phyloP scores from a whole-genome alignment of 2,888 invertebrate genomes.

The Aphodius sticticus region DNA sequence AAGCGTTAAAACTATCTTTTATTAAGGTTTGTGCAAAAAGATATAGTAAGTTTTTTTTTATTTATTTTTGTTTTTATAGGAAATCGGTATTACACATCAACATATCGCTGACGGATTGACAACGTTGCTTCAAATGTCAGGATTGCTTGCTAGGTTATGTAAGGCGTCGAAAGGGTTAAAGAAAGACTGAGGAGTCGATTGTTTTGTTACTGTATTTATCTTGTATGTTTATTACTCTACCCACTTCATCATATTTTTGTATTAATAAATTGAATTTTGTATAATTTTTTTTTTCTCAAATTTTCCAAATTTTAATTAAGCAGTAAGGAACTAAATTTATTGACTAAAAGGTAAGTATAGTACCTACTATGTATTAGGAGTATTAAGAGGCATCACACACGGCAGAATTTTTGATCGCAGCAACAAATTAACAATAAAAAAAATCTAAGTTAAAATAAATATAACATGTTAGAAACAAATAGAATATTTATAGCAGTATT shows the following conservation, averaged over 20 bases:
- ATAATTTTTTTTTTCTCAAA: not conserved
- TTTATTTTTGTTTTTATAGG: constrained; percentile 62
- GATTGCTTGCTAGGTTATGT: constrained; percentile 86
- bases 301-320: too few relatives aligned
- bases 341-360: too few relatives aligned
- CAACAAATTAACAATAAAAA: too few relatives aligned
- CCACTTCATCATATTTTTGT: not conserved
- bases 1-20: constrained; percentile 83
- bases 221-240: not conserved
- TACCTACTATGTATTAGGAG: too few relatives aligned
- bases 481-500: too few relatives aligned
- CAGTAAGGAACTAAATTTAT: too few relatives aligned
- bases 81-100: constrained; percentile 92
- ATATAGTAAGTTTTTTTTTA: constrained; percentile 15
- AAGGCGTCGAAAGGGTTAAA: constrained; percentile 46
- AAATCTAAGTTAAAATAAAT: too few relatives aligned
- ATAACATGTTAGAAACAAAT: too few relatives aligned
- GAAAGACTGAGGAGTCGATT: constrained; percentile 6
- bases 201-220: not conserved
- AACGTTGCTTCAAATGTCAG: constrained; percentile 90
- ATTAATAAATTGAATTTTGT: not conserved
- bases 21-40: constrained; percentile 68
- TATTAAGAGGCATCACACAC: too few relatives aligned
- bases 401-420: too few relatives aligned
- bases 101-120: constrained; percentile 88